Evolutionary conservation across 2,888 invertebrate species (phyloP), one percentile per base, ranked within the genome.

Genomic region (Rhodophaea formosa): DNA sequence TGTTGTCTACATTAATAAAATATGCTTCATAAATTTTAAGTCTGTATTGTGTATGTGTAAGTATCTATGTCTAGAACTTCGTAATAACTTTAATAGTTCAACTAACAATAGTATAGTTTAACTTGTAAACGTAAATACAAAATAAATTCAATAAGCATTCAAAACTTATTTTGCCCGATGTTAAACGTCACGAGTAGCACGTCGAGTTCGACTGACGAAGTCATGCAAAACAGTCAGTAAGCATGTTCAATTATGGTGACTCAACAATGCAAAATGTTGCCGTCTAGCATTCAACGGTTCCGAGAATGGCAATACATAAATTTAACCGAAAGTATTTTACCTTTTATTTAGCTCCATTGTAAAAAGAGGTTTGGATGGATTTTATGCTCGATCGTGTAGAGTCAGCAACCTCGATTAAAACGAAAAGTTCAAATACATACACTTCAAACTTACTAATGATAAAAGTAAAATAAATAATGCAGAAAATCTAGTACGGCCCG

Each of bases 201-300:
- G 47, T n/a, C n/a, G n/a, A n/a, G n/a, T n/a, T 39, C 14, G 29
- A 14, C 29, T 10, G 42, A 29, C 12, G 16, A 29, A 29, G 23
- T 60, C 45, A 62, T 60, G 56, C 56, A 58, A 54, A 60, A 53
- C 54, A 59, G 44, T 46, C 54, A 59, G 44, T 46, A 14, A 59
- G 55, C 59, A 60, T 57, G 57, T 52, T 59, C 57, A 60, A 62
- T 51, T 59, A 47, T 29, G 17, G 57, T 66, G 69, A 69, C 59
- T 69, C 67, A 66, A 59, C 29, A 16, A 61, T 15, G 55, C 39
- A 59, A 59, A 61, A 60, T 64, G 62, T 58, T 64, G 58, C 59
- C 63, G 62, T 63, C 64, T 63, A 69, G 60, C 62, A 60, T 59
- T 60, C 59, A 58, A 56, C 47, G 57, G 32, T 69, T 69, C 67